Base-by-base conservation (phyloP, 2,797 vertebrate genomes). In the Leuciscus waleckii region DNA sequence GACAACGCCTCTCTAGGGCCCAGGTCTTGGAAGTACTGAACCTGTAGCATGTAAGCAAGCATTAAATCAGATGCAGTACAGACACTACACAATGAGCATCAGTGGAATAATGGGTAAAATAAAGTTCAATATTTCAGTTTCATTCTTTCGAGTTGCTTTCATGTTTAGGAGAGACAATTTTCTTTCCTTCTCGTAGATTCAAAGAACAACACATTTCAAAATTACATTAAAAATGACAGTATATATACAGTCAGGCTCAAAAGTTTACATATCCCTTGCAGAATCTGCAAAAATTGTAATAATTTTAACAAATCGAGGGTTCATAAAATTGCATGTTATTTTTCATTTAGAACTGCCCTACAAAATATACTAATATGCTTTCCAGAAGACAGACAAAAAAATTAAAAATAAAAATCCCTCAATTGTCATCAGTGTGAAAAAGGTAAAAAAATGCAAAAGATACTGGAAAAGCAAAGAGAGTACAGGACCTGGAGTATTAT, bases 1-100 rank as follows among this genome's bases (percentile, higher is more conserved):
- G 88, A 92, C 14, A 92, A 90, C 1, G 91, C 89, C 6, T 92
- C 88, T 70, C 79, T 54, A 91, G 89, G 77, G 90, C 90, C 84
- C 70, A 94, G 88, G 69, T 93, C 93, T 5, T 93, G 90, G 37
- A 93, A 84, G 21, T 92, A 95, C 58, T 93, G 81, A 89, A 95
- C 93, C 94, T 96, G 90, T 82, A 37, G 26, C 16, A 61, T 23
- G 67, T 23, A 23, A 46, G 61, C 6, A 46, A 70, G 56, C 7
- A 82, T 4, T 19, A 49, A 41, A 54, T 54, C 16, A 39, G 8
- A 69, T 29, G 1, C 17, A 41, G 67, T 21, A 21, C 32, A 41
- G 14, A 26, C 13, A 10, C 8, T 61, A 4, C 54, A 63, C 14
- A 78, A 16, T 37, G 32, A 14, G 13, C 49, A 75, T 65, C 63